A percentile compares a stretch with the other conserved stretches of the same genome.
phyloP scores from a whole-genome alignment of 2,113 vertebrate genomes.

The Oryzias melastigma region DNA sequence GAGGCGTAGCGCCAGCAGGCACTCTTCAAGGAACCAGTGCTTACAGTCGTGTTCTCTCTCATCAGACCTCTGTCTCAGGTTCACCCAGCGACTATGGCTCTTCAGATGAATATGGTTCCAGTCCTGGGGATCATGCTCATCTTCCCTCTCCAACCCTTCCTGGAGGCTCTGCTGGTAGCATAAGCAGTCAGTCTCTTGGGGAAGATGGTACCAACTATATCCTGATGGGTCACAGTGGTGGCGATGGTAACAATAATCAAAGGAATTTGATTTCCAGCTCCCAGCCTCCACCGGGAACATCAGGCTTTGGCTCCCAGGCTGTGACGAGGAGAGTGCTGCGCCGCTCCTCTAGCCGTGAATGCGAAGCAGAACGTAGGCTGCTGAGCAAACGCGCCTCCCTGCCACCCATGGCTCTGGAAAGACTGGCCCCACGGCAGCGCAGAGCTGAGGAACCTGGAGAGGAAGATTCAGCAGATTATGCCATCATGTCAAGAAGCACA shows the following conservation, averaged over 20 bases:
- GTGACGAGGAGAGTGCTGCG: constrained; percentile 71
- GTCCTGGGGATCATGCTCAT: constrained; percentile 72
- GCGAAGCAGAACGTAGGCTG: constrained; percentile 69
- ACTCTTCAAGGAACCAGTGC: constrained; percentile 45
- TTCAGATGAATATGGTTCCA: constrained; percentile 83
- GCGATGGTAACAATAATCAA: constrained; percentile 30
- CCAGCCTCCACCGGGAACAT: constrained; percentile 49
- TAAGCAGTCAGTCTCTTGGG: constrained; percentile 56
- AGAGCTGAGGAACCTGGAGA: constrained; percentile 56
- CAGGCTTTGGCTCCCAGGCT: constrained; percentile 39
- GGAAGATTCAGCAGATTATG: constrained; percentile 70
- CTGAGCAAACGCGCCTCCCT: constrained; percentile 76
- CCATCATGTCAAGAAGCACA: constrained; percentile 69
- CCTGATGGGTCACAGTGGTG: constrained; percentile 72
- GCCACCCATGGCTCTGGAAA: constrained; percentile 79
- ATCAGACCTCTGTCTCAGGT: constrained; percentile 71
- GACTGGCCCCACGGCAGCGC: constrained; percentile 56
- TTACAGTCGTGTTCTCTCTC: constrained; percentile 64
- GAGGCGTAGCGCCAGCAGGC: constrained; percentile 34
- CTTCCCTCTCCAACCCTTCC: constrained; percentile 59
- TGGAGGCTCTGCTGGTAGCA: constrained; percentile 63
- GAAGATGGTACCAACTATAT: constrained; percentile 78
- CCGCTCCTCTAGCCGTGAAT: constrained; percentile 75
- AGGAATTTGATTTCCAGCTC: constrained; percentile 43
- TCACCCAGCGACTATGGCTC: constrained; percentile 81